A percentile compares a stretch with the other conserved stretches of the same genome.
Conservation (phyloP, 2,888 invertebrate species). For the Caenorhabditis drosophilae region DNA sequence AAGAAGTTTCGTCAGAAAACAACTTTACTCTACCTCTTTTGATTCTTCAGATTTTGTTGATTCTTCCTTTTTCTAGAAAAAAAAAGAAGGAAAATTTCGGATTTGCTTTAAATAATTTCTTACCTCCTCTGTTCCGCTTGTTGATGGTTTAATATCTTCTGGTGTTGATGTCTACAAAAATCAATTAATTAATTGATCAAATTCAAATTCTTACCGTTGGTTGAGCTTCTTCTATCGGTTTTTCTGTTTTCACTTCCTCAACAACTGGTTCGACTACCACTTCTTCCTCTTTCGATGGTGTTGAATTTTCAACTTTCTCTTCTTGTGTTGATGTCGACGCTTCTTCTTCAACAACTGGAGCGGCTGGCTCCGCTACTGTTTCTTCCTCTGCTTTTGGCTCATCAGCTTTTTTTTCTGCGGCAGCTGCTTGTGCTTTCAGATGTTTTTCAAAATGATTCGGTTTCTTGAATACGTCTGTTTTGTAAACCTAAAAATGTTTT, state of each 20-base stretch:
- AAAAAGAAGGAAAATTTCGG: no score
- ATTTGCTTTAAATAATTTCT: no score
- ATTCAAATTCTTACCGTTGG: not conserved
- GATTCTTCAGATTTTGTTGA: no score
- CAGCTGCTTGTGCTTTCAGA: not conserved
- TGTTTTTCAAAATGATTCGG: constrained; percentile 5
- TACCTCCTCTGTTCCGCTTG: constrained; percentile 43
- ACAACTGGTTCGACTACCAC: constrained; percentile 11
- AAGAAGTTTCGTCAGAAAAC: no score
- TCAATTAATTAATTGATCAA: not conserved
- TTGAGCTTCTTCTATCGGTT: not conserved
- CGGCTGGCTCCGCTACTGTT: constrained; percentile 1
- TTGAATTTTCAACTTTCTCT: not conserved
- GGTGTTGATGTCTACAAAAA: constrained; percentile 1
- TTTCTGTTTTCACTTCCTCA: not conserved
- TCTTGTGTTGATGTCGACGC: not conserved
- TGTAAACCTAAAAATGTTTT: constrained; percentile 4
- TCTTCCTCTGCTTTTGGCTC: constrained; percentile 1
- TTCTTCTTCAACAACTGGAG: constrained; percentile 1
- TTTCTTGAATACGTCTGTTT: constrained; percentile 31
- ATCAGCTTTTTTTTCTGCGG: constrained; percentile 2
- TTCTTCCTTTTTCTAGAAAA: no score
- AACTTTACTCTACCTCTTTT: no score
- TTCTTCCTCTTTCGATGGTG: no score
- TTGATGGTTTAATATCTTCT: no score